Evolutionary conservation across 2,113 vertebrate genomes (phyloP).

Genomic region (Pelecanus crispus): DNA sequence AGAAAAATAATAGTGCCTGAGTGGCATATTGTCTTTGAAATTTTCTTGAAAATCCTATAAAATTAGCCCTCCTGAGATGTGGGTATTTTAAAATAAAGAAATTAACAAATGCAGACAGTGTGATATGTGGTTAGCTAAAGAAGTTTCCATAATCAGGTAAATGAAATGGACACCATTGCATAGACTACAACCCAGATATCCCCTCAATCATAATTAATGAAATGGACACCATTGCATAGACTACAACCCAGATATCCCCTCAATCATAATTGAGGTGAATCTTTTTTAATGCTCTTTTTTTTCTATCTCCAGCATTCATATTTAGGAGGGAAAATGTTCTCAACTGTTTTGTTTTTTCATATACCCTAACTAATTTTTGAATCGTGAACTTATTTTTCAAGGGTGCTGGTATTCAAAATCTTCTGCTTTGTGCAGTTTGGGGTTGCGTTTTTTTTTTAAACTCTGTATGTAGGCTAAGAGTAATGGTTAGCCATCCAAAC

Average conservation of each 20-base stretch:
- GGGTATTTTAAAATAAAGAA: not conserved
- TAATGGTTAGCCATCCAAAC: not conserved
- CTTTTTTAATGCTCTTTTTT: not conserved
- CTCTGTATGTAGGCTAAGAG: not conserved
- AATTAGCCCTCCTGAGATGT: not conserved
- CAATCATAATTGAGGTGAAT: not conserved
- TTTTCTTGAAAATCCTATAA: not conserved
- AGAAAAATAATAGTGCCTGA: too few relatives aligned
- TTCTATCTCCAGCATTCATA: not conserved
- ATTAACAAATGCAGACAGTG: not conserved
- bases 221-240: too few relatives aligned
- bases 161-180: not conserved
- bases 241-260: not conserved
- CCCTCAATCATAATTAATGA: not conserved
- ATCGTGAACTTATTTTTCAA: not conserved
- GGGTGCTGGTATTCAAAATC: not conserved
- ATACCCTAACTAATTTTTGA: not conserved
- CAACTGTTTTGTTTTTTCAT: not conserved
- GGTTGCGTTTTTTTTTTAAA: not conserved
- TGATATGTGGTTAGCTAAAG: not conserved
- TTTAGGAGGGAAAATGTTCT: not conserved
- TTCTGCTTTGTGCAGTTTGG: not conserved
- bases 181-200: not conserved
- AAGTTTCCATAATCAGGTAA: not conserved
- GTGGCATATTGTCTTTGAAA: not conserved